These are phyloP conservation scores for Graphium colonna DNA, from an alignment of 2,888 invertebrate genomes.

Conservation along the genomic window DNA sequence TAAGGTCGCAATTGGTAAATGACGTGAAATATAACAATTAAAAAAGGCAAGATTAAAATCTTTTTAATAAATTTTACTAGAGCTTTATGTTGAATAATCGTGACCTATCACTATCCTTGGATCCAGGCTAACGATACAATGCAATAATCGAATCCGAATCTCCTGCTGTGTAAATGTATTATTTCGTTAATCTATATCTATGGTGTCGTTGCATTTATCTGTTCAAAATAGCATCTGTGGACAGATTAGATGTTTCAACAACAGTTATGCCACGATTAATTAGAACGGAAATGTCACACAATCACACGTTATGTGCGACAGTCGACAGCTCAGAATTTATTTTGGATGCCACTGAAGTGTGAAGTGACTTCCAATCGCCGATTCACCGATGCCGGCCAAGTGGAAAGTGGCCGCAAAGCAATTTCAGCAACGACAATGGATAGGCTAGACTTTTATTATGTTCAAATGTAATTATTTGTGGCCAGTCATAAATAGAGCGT, in stretches of 20 bases:
- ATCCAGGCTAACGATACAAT: neutral
- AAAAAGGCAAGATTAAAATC: too few relatives aligned
- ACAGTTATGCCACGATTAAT: neutral
- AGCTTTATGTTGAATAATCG: neutral
- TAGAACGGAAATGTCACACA: neutral
- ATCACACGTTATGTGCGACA: neutral
- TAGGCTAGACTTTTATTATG: constrained; percentile 6
- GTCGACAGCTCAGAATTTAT: constrained; percentile 20
- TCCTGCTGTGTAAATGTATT: neutral
- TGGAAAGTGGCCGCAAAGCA: constrained; percentile 30
- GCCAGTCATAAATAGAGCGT: constrained; percentile 13
- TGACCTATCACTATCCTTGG: neutral
- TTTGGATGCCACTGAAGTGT: constrained; percentile 31
- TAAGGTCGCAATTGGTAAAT: too few relatives aligned
- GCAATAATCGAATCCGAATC: neutral
- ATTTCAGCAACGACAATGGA: constrained; percentile 26
- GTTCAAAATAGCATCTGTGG: neutral
- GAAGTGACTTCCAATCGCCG: constrained; percentile 25
- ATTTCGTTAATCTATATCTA: neutral
- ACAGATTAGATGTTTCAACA: neutral
- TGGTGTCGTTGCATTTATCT: neutral
- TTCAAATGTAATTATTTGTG: constrained; percentile 12
- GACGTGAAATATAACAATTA: too few relatives aligned
- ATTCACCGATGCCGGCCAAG: constrained; percentile 14
- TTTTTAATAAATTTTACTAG: too few relatives aligned